Base-by-base conservation (phyloP, 1,140 invertebrate genomes). In the Pachypsylla venusta region DNA sequence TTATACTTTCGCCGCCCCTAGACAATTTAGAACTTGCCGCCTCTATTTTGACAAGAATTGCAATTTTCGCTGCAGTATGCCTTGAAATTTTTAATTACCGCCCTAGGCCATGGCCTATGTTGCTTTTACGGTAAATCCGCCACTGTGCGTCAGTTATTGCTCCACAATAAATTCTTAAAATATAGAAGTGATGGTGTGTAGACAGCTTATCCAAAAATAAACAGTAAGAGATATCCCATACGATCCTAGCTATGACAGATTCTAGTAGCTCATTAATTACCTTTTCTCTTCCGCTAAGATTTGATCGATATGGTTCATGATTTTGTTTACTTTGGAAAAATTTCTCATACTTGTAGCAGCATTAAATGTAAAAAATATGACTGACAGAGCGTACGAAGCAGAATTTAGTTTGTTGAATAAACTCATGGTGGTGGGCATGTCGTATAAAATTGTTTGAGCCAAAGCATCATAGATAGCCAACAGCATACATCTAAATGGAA, bases 351-450 rank as follows among this genome's bases (percentile, higher is more conserved):
- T 5, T n/a, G 4, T 19, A 4, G 42, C 42, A 48, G 42, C 42
- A 48, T 48, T 48, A n/a, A 48, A 48, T 19, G 42, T 22, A n/a
- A 48, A 48, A 22, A 48, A 48, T 5, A 48, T 48, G 16, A 48
- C 42, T 4, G 42, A 48, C 7, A 22, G 7, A 7, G 42, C 42
- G 42, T 48, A 19, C 4, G 3, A 5, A 10, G 42, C 42, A n/a
- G n/a, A 19, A 22, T 48, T n/a, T 22, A 48, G 16, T 19, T 48
- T 48, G 16, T 48, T 48, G n/a, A 48, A 22, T 3, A 48, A n/a
- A 19, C 16, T n/a, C 42, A 48, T 48, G 4, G 42, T 48, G 42
- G 42, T 48, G 42, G 42, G 42, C 42, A 48, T 48, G n/a, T 48
- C 42, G 42, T 48, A 48, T n/a, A 48, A 22, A 48, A 48, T 7